Evolutionary conservation across 2,888 invertebrate species (phyloP).

Genomic region (Andrena trimmerana): DNA sequence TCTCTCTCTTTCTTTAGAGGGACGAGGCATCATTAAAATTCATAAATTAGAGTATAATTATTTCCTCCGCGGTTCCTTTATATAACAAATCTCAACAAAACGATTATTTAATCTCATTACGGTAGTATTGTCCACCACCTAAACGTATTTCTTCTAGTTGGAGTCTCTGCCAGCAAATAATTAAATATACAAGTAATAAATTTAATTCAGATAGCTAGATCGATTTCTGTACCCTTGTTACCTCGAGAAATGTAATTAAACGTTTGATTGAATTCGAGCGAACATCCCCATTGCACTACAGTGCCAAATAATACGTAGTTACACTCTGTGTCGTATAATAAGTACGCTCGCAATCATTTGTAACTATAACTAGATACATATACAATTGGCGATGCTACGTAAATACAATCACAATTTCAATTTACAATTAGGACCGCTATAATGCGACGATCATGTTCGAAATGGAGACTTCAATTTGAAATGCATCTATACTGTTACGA

Average conservation of each 20-base stretch:
- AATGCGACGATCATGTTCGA: neutral
- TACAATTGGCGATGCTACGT: slow-evolving; percentile 11
- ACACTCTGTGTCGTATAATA: slow-evolving; percentile 4
- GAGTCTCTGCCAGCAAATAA: neutral
- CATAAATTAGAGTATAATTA: slow-evolving; percentile 21
- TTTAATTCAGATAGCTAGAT: neutral
- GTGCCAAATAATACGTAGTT: slow-evolving; percentile 14
- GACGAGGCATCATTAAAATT: slow-evolving; percentile 3
- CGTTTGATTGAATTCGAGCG: slow-evolving; percentile 6
- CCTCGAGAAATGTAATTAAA: slow-evolving; percentile 1
- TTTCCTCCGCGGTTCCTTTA: neutral
- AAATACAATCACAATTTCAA: slow-evolving; percentile 31
- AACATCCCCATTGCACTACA: slow-evolving; percentile 3
- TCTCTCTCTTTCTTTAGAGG: neutral
- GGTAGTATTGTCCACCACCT: slow-evolving; percentile 5
- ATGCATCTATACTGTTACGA: slow-evolving; percentile 6
- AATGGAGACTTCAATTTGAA: slow-evolving; percentile 20
- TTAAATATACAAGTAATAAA: neutral
- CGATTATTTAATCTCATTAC: slow-evolving; percentile 3
- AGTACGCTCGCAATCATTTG: slow-evolving; percentile 9
- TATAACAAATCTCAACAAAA: slow-evolving; percentile 13
- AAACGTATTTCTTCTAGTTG: neutral
- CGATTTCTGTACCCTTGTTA: neutral
- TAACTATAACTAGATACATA: slow-evolving; percentile 24
- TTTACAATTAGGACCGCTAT: slow-evolving; percentile 42